Evolutionary conservation across 2,113 vertebrate genomes (phyloP), one percentile per base, ranked within the genome.

Genomic region (Alethe diademata): DNA sequence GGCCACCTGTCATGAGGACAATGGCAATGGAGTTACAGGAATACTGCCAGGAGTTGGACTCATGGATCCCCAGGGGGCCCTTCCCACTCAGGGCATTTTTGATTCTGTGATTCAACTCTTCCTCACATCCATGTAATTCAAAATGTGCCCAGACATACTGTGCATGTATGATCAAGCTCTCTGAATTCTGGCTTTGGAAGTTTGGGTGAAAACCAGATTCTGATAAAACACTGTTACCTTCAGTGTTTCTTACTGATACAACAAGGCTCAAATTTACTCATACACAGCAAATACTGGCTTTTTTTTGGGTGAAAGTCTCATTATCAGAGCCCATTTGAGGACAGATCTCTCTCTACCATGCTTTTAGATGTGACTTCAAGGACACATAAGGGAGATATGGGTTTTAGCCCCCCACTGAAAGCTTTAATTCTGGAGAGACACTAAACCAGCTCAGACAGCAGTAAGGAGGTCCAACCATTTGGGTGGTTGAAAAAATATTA

Each of bases 41-140:
- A 42, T 14, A 14, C 16, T 43, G 35, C 7, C 47, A 35, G 29
- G 47, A 54, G 24, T 20, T 12, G 25, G 70, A 26, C 12, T n/a
- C 36, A 4, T 2, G 10, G 45, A 18, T 40, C 5, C 38, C 24
- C n/a, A 8, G n/a, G 38, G 23, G 24, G 38, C 19, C n/a, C n/a
- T 67, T 69, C 38, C 11, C 19, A 6, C 20, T 40, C 29, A 54
- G 38, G 38, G 9, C 16, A 8, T 31, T 48, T 74, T 61, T 47
- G 47, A n/a, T 53, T 81, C 24, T 60, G 14, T 51, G 9, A 40
- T 67, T 75, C 60, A 73, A 42, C 10, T 58, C 36, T 51, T 92
- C 13, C 29, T 60, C 14, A 19, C 17, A 56, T 14, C 18, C n/a
- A 28, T 0, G 0, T 31, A 64, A 48, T 66, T 86, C 35, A 71